Percentiles rank a stretch among this genome's conserved stretches.
These are phyloP conservation scores for Musca domestica DNA, from an alignment of 1,140 invertebrate genomes.

Conservation along the genomic window DNA sequence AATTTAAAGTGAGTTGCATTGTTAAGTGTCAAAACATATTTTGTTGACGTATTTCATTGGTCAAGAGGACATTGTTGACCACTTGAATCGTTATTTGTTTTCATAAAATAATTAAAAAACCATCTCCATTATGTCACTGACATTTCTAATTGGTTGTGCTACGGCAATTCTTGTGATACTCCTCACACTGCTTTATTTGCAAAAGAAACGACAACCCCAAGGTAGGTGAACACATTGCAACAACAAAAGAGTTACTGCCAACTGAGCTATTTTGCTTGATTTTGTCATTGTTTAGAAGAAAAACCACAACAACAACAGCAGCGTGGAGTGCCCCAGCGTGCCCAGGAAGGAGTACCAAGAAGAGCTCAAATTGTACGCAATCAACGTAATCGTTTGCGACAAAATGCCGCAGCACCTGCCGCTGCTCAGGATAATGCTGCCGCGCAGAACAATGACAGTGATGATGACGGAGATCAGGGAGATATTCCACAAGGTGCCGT, in stretches of 20 bases:
- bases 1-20: neutral
- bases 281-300: neutral
- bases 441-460: conserved; percentile 50
- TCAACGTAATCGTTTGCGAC: conserved; percentile 60
- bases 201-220: conserved; percentile 39
- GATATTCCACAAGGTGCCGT: conserved; percentile 46
- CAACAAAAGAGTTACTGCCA: neutral
- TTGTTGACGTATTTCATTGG: conserved; percentile 25
- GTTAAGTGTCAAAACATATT: neutral
- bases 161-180: conserved; percentile 54
- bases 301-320: conserved; percentile 35
- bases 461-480: conserved; percentile 54
- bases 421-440: conserved; percentile 34
- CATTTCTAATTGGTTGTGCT: conserved; percentile 55
- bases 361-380: conserved; percentile 63
- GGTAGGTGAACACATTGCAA: conserved; percentile 26
- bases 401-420: conserved; percentile 42
- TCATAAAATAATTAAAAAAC: conserved; percentile 24
- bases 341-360: conserved; percentile 58
- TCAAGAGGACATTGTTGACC: conserved; percentile 3
- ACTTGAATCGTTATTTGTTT: neutral
- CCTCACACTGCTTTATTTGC: conserved; percentile 52
- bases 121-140: conserved; percentile 55
- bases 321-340: conserved; percentile 47
- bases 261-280: too few species aligned